Evolutionary conservation across 92 coral and sea anemone genomes (phyloP).

Genomic region (Metridium senile): DNA sequence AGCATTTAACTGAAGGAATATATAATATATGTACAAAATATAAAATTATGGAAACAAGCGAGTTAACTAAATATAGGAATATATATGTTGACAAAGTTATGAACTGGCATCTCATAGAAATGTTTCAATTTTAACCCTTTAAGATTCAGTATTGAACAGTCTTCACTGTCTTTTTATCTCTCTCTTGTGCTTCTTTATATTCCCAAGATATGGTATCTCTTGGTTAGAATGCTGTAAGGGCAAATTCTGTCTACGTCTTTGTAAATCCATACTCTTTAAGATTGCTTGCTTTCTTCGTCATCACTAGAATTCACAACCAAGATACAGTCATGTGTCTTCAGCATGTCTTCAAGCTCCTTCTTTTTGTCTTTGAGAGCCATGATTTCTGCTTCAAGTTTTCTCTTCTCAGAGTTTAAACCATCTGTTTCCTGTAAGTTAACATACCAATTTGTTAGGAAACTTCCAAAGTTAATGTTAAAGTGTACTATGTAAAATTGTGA

Average conservation of each 20-base stretch:
- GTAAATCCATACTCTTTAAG: neutral
- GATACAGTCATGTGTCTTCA: slow-evolving; percentile 58
- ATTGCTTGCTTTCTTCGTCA: slow-evolving; percentile 23
- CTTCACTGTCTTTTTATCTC: neutral
- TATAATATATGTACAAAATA: too few relatives aligned
- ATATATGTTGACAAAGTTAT: neutral
- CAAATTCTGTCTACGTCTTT: neutral
- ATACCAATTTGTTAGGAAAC: neutral
- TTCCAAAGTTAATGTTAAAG: neutral
- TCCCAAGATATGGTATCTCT: too few relatives aligned
- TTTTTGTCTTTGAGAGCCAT: slow-evolving; percentile 68
- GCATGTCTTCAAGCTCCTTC: slow-evolving; percentile 75
- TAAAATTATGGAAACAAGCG: too few relatives aligned
- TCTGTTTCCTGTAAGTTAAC: slow-evolving; percentile 61
- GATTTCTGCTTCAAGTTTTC: slow-evolving; percentile 70
- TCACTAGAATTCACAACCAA: slow-evolving; percentile 23
- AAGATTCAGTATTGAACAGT: neutral
- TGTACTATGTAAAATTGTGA: neutral
- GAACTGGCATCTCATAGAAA: neutral
- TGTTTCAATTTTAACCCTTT: neutral
- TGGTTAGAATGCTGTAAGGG: neutral
- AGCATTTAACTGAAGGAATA: too few relatives aligned
- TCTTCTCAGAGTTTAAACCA: slow-evolving; percentile 53
- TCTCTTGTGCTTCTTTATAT: too few relatives aligned
- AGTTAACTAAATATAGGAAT: too few relatives aligned